phyloP scores from a whole-genome alignment of 2,888 invertebrate genomes.

The Rhamnusium bicolor region DNA sequence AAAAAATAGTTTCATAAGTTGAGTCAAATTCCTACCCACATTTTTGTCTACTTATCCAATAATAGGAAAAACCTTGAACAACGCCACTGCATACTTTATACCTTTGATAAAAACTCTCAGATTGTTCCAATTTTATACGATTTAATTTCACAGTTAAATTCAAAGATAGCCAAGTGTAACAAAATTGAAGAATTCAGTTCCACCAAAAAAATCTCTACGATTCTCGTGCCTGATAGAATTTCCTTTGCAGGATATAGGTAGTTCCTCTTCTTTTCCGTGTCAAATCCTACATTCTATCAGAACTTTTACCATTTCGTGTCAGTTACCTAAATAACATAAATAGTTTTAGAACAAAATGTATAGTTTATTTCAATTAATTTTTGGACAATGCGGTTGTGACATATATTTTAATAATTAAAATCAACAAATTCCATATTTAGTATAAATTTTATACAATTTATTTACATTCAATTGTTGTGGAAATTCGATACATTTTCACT shows the following conservation, averaged over 20 bases:
- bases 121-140: conserved; percentile 18
- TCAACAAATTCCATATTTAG: too few species aligned
- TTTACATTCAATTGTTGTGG: too few species aligned
- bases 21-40: too few species aligned
- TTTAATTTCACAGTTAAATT: conserved; percentile 32
- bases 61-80: not conserved
- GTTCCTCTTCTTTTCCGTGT: not conserved
- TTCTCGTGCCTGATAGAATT: conserved; percentile 13
- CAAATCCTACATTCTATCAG: not conserved
- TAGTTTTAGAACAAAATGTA: not conserved
- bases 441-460: too few species aligned
- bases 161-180: conserved; percentile 21
- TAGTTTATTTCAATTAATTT: too few species aligned
- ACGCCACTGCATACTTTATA: conserved; percentile 3
- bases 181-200: conserved; percentile 21
- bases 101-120: conserved; percentile 11
- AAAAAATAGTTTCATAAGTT: too few species aligned
- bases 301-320: not conserved
- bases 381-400: too few species aligned
- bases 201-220: conserved; percentile 24
- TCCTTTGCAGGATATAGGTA: conserved; percentile 15
- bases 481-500: too few species aligned
- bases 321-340: not conserved
- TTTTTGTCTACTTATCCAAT: too few species aligned
- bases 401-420: too few species aligned